Evolutionary conservation across 2,797 vertebrate species (phyloP).

Genomic region (Clarias fuscus): DNA sequence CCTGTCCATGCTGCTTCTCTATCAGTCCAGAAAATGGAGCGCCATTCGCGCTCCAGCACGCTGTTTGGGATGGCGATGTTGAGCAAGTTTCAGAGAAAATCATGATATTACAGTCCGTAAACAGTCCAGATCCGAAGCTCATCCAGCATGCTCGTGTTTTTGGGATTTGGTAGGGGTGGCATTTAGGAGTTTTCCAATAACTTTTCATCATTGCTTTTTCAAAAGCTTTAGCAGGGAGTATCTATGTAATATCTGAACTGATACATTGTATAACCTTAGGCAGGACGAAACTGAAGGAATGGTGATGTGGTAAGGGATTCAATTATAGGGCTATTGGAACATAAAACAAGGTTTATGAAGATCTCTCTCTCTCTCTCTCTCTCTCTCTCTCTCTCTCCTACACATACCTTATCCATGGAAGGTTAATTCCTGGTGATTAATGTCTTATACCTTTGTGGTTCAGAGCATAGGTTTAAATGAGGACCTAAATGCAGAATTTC

Average conservation of each 20-base stretch:
- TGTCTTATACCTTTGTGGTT: background rate
- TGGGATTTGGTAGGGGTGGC: too few species aligned
- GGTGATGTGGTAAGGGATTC: background rate
- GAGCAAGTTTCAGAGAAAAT: too few species aligned
- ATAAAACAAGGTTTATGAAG: background rate
- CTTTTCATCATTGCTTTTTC: background rate
- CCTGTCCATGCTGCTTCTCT: too few species aligned
- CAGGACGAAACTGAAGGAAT: background rate
- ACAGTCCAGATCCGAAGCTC: too few species aligned
- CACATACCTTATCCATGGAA: background rate
- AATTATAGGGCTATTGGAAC: background rate
- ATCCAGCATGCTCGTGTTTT: background rate
- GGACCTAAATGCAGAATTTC: constrained; percentile 7
- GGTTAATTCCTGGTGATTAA: constrained; percentile 10
- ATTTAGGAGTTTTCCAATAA: background rate
- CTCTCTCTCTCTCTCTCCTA: too few species aligned
- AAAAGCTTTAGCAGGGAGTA: constrained; percentile 17
- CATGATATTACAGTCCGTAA: too few species aligned
- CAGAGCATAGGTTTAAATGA: constrained; percentile 19
- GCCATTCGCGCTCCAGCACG: too few species aligned
- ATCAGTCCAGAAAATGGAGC: too few species aligned
- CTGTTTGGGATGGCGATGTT: too few species aligned
- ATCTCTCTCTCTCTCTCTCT: too few species aligned
- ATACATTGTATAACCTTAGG: background rate
- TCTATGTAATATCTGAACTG: background rate